Conservation (phyloP, 1,140 invertebrate genomes). For the Kradibia gibbosae region DNA sequence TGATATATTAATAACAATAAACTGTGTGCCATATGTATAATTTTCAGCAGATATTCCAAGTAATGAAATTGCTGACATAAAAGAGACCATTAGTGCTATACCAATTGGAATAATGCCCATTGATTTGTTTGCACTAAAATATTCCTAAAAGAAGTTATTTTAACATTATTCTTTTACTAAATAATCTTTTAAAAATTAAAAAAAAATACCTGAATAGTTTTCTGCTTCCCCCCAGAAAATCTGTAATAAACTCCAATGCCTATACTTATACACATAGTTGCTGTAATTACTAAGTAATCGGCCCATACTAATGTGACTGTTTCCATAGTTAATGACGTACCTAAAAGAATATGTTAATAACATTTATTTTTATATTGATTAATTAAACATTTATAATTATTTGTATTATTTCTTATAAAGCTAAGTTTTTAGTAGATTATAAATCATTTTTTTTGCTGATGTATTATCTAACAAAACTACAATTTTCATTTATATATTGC, state of each 20-base stretch:
- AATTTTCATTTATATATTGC: background rate
- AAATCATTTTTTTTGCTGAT: background rate
- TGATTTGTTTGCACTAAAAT: slow-evolving; percentile 84
- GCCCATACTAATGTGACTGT: slow-evolving; percentile 60
- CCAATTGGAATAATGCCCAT: slow-evolving; percentile 86
- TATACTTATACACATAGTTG: slow-evolving; percentile 78
- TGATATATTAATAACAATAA: slow-evolving; percentile 86
- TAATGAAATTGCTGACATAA: slow-evolving; percentile 95
- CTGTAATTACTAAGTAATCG: slow-evolving; percentile 79
- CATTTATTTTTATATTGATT: too few relatives aligned
- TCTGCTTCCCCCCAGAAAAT: slow-evolving; percentile 89
- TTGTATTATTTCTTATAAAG: too few relatives aligned
- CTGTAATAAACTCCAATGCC: slow-evolving; percentile 87
- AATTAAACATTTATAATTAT: too few relatives aligned
- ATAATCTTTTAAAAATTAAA: background rate
- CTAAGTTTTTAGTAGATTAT: too few relatives aligned
- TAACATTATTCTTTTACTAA: slow-evolving; percentile 45
- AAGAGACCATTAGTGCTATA: slow-evolving; percentile 92
- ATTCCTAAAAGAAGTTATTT: slow-evolving; percentile 77
- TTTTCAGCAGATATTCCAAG: slow-evolving; percentile 90
- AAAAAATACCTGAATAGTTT: slow-evolving; percentile 80
- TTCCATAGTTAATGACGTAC: slow-evolving; percentile 21
- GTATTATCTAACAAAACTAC: background rate
- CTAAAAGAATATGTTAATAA: slow-evolving; percentile 2
- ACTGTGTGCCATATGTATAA: slow-evolving; percentile 88